These are phyloP conservation scores for Chaetodon auriga DNA, from an alignment of 2,113 vertebrate species.

Conservation along the genomic window DNA sequence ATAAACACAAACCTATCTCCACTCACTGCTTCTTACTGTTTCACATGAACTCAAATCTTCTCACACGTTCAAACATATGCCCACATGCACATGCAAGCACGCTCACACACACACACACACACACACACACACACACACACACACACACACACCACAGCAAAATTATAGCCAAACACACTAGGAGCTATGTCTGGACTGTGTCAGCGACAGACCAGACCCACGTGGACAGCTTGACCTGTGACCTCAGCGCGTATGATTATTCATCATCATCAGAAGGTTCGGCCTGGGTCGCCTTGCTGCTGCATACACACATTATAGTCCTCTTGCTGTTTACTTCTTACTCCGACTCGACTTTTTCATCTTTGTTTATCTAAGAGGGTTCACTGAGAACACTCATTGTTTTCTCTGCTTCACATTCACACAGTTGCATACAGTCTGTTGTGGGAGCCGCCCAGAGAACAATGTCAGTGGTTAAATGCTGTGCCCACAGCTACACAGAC, in stretches of 20 bases:
- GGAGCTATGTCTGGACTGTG: constrained; percentile 75
- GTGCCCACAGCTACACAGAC: background rate
- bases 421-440: background rate
- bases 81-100: background rate
- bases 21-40: constrained; percentile 16
- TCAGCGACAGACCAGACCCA: constrained; percentile 75
- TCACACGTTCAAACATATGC: constrained; percentile 6
- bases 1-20: background rate
- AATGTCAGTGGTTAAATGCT: constrained; percentile 1
- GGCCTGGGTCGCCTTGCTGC: constrained; percentile 13
- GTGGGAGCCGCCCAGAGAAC: background rate
- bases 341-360: constrained; percentile 26
- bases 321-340: constrained; percentile 41
- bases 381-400: constrained; percentile 32
- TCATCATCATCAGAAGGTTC: constrained; percentile 78
- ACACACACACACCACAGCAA: constrained; percentile 44
- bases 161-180: constrained; percentile 58
- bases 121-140: constrained; percentile 13
- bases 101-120: background rate
- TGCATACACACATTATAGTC: constrained; percentile 39
- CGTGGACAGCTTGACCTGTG: constrained; percentile 73
- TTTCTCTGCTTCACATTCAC: constrained; percentile 26
- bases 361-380: constrained; percentile 30
- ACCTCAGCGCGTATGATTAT: constrained; percentile 73
- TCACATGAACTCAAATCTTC: constrained; percentile 11